A percentile compares a stretch with the other conserved stretches of the same genome.
phyloP scores from a whole-genome alignment of 2,888 invertebrate species.

The Xestia xanthographa region DNA sequence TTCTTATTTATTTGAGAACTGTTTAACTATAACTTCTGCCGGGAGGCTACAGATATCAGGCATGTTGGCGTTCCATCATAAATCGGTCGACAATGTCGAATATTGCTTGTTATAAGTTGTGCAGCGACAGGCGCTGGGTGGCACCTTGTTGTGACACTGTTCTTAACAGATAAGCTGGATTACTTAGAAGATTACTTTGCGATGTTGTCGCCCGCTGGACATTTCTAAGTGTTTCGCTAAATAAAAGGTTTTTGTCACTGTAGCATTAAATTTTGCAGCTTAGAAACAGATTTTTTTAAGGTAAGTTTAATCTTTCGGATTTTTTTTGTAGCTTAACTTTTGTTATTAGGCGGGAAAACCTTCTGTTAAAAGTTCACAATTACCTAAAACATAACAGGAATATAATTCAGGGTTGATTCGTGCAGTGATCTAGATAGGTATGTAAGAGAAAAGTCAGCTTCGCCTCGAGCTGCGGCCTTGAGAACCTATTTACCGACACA shows the following conservation, averaged over 20 bases:
- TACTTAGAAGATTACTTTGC: constrained; percentile 28
- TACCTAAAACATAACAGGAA: background rate
- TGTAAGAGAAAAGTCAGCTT: background rate
- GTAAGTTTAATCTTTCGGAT: background rate
- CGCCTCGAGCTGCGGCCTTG: too few relatives aligned
- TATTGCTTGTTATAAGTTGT: constrained; percentile 8
- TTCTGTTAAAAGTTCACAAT: background rate
- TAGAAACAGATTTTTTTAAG: too few relatives aligned
- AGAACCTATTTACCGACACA: background rate
- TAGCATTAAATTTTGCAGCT: background rate
- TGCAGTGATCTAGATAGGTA: background rate
- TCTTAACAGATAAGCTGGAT: constrained; percentile 45
- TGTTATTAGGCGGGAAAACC: background rate
- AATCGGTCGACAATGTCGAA: constrained; percentile 7
- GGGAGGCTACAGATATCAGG: constrained; percentile 9
- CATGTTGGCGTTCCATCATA: constrained; percentile 3
- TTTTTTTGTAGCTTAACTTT: background rate
- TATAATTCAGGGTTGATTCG: background rate
- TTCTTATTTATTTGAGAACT: background rate
- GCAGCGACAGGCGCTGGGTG: background rate
- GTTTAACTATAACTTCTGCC: background rate
- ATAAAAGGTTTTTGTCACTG: constrained; percentile 9
- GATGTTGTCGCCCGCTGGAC: background rate
- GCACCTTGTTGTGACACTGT: constrained; percentile 28
- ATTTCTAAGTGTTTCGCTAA: background rate